Evolutionary conservation across 2,797 vertebrate species (phyloP), one percentile per base, ranked within the genome.

Genomic region (Schizopygopsis malacanthus): DNA sequence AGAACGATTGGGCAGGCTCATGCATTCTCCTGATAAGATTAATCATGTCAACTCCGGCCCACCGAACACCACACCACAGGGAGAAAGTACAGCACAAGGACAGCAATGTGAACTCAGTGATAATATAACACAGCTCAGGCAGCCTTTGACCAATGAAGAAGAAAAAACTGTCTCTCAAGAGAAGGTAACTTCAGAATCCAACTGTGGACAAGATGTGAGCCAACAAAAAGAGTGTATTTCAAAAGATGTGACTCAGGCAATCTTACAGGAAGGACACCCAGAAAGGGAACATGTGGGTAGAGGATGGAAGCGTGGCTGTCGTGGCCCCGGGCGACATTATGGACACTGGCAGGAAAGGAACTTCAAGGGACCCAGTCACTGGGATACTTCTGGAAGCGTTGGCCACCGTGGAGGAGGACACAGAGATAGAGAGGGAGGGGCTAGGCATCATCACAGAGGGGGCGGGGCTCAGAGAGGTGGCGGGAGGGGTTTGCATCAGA

Each of bases 1-100:
- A 1, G 92, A 94, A 37, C 86, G 91, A 16, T 82, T 94, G 82
- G 88, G 92, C 56, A 91, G 90, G 61, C 93, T 95, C 3, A 79
- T 89, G 2, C 87, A 95, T 67, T 91, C 93, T 72, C 87, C 93
- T 25, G 70, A 85, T 63, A 85, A 82, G 47, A 43, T 59, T 18
- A 52, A 52, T 43, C 59, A 59, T 20, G 28, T 79, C 37, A 76
- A 82, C 69, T 22, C 50, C 11, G 65, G 63, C 28, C 56, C 41
- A 25, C 37, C 45, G 39, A 67, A 79, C 76, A 54, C 85, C 0
- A 88, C 88, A 8, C 79, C 52, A 41, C 84, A 88, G 0, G 16
- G 79, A 4, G 89, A 84, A 73, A 80, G 69, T 87, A 89, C 56
- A 81, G 71, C 84, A 79, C 86, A 86, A 75, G 87, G 65, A 45